Evolutionary conservation across 2,888 invertebrate species (phyloP), one percentile per base, ranked within the genome.

Genomic region (Shargacucullia verbasci): DNA sequence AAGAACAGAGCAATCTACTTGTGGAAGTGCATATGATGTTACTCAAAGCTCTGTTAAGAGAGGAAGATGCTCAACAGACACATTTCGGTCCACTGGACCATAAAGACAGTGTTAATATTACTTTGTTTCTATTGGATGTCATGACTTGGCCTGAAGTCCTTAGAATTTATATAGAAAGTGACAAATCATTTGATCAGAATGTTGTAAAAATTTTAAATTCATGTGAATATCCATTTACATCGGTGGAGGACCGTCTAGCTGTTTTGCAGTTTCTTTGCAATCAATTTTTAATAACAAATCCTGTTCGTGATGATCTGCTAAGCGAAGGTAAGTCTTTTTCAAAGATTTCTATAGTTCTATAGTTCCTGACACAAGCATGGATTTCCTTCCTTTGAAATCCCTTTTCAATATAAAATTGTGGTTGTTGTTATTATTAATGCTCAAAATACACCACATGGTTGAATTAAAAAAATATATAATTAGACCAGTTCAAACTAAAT

Each of bases 131-230:
- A 81, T 96, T 99, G 80, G 99, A 99, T 94, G 95, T 97, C 52
- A 96, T 99, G 94, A 99, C 99, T 46, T 99, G 99, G 98, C 98
- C 99, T 38, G 99, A 99, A 94, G 96, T 98, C 45, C 92, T 99
- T 66, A 95, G 98, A 70, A 95, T 97, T 45, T 99, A 98, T 91
- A 96, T 99, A 20, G 98, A 99, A 89, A 98, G 98, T 95, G 99
- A 98, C 90, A 96, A 95, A 82, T 93, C 94, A 56, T 98, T 97
- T 89, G 97, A 97, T 91, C 95, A 96, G 65, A 95, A 94, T 80
- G 96, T 97, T 67, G 91, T 97, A 59, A 94, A 95, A 71, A 96
- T 97, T 76, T 90, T 98, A 65, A 95, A 95, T 76, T 95, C 94
- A 31, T 95, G 95, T 77, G 97, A 98, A 93, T 98, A 99, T 94